Base-by-base conservation (phyloP, 2,797 vertebrate genomes). In the Esox lucius region DNA sequence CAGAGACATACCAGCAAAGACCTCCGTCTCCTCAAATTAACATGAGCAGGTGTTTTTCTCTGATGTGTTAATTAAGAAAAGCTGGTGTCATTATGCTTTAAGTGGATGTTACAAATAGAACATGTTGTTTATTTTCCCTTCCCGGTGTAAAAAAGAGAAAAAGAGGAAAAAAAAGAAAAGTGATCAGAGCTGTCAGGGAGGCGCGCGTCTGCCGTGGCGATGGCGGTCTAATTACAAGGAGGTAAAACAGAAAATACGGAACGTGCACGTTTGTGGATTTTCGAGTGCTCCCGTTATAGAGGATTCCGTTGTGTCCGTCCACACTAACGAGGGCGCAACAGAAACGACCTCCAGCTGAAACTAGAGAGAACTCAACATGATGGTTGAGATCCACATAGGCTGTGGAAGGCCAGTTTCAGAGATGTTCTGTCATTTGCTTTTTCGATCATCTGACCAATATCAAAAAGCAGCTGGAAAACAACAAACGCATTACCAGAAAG, bases 31-130 rank as follows among this genome's bases (percentile, higher is more conserved):
- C 84, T 86, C 87, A 83, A 84, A 86, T 85, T 89, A 92, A 86
- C 91, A 91, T 82, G 90, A 95, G 94, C 94, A 95, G 94, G 94
- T 94, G 94, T 94, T 95, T 95, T 93, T 92, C 91, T 86, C 92
- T 90, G 79, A 94, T 83, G 93, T 95, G 94, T 93, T 95, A 95
- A 95, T 93, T 93, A 95, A 93, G 91, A 85, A 87, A 91, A 93
- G 93, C 94, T 94, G 93, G 93, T 94, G 94, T 94, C 94, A 94
- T 93, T 94, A 92, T 90, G 90, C 92, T 94, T 94, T 93, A 93
- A 92, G 92, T 94, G 92, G 92, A 94, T 94, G 93, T 94, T 93
- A 91, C 93, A 94, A 93, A 94, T 93, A 90, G 91, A 94, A 92
- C 85, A 88, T 84, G 79, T 85, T 86, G 83, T 85, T 86, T 90